These are phyloP conservation scores for Grammomys dolichurus DNA, from an alignment of 2,113 vertebrate genomes.

Conservation along the genomic window DNA sequence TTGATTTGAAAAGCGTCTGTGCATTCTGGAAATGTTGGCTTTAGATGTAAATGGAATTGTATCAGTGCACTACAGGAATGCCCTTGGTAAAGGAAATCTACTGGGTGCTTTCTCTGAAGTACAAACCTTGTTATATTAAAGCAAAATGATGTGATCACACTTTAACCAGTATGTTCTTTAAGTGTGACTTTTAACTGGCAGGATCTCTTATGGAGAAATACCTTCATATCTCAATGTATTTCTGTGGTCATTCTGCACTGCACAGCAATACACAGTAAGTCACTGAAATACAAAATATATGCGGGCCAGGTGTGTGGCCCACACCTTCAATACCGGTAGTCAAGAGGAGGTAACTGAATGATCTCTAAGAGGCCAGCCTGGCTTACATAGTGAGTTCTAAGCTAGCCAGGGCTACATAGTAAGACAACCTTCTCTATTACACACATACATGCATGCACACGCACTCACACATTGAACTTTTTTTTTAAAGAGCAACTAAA, in stretches of 20 bases:
- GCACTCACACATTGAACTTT: not conserved
- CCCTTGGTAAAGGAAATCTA: not conserved
- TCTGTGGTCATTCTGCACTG: not conserved
- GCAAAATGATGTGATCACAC: not conserved
- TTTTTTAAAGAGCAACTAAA: constrained; percentile 20
- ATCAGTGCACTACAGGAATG: not conserved
- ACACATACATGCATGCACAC: no score
- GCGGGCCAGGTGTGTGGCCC: not conserved
- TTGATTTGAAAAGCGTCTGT: constrained; percentile 12
- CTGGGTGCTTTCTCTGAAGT: not conserved
- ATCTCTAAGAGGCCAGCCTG: not conserved
- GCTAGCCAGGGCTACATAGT: not conserved
- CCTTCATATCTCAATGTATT: constrained; percentile 3
- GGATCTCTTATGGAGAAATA: not conserved
- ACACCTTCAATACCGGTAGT: not conserved
- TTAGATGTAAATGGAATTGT: constrained; percentile 30
- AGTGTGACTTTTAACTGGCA: constrained; percentile 3
- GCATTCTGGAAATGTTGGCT: constrained; percentile 25
- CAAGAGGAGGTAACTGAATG: not conserved
- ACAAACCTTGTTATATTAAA: constrained; percentile 23
- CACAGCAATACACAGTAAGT: constrained; percentile 14
- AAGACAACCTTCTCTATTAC: not conserved
- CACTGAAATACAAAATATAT: not conserved
- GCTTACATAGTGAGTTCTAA: not conserved
- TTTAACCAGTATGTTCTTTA: not conserved